Evolutionary conservation across 2,797 vertebrate genomes (phyloP).

Genomic region (Synaphobranchus kaupii): DNA sequence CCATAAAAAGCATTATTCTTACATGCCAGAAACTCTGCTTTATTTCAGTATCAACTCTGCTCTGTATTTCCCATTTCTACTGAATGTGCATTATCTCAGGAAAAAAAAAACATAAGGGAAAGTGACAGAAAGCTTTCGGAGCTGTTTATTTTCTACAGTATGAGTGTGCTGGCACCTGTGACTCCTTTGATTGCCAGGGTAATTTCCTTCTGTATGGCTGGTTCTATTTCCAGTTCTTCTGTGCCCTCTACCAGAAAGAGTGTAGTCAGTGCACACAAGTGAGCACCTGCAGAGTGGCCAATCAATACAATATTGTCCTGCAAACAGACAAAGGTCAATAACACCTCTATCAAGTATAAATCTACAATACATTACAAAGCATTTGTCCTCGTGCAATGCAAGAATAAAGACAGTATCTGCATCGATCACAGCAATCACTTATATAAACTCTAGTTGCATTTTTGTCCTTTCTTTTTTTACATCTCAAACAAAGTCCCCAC

Average conservation of each 20-base stretch:
- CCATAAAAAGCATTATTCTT: neutral
- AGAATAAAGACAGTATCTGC: neutral
- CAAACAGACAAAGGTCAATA: conserved; percentile 26
- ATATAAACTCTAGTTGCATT: neutral
- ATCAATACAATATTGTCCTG: conserved; percentile 73
- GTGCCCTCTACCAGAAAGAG: conserved; percentile 68
- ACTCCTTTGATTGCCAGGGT: conserved; percentile 63
- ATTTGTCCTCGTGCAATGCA: neutral
- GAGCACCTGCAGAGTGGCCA: conserved; percentile 76
- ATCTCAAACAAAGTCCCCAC: neutral
- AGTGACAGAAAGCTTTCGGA: neutral
- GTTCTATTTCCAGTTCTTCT: conserved; percentile 68
- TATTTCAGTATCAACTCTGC: neutral
- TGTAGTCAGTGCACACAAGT: conserved; percentile 67
- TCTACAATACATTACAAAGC: neutral
- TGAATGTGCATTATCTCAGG: neutral
- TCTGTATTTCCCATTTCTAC: neutral
- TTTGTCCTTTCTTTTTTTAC: neutral
- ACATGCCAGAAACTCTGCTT: too few species aligned
- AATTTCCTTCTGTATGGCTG: conserved; percentile 57
- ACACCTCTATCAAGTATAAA: neutral
- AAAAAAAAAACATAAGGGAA: neutral
- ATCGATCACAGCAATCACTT: neutral
- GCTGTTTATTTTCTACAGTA: neutral
- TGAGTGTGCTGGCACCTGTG: conserved; percentile 60